A percentile compares a stretch with the other conserved stretches of the same genome.
Conservation (phyloP, 2,888 invertebrate genomes). For the Argyra leucocephala region DNA sequence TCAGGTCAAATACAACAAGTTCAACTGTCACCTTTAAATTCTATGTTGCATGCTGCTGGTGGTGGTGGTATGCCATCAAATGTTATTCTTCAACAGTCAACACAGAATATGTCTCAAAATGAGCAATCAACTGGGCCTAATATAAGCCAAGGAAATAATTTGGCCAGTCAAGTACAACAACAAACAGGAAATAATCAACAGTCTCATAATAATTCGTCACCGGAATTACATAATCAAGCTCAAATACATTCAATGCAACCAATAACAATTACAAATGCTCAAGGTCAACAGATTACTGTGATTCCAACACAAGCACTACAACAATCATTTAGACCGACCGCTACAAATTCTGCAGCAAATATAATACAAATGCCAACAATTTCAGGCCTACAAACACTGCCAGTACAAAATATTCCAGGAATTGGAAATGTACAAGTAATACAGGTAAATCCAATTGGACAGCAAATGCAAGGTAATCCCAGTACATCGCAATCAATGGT, state of each 20-base stretch:
- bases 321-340: constrained; percentile 34
- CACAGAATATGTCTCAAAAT: constrained; percentile 7
- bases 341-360: constrained; percentile 26
- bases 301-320: constrained; percentile 62
- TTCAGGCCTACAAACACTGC: constrained; percentile 52
- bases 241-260: constrained; percentile 48
- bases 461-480: constrained; percentile 22
- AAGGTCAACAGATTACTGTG: constrained; percentile 74
- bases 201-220: constrained; percentile 28
- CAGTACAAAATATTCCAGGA: constrained; percentile 68
- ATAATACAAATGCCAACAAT: constrained; percentile 39
- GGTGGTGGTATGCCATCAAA: constrained; percentile 23
- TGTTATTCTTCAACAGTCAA: constrained; percentile 25
- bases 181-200: constrained; percentile 36
- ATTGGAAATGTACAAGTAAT: constrained; percentile 63
- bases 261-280: constrained; percentile 62
- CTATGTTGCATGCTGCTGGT: constrained; percentile 34
- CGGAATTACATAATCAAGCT: constrained; percentile 27
- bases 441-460: constrained; percentile 21
- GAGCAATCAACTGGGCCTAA: constrained; percentile 19
- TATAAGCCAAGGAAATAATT: constrained; percentile 21
- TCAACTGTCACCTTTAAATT: constrained; percentile 61
- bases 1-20: constrained; percentile 84
- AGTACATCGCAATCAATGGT: constrained; percentile 29
- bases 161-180: constrained; percentile 25